These are phyloP conservation scores for Helicoverpa zea DNA, from an alignment of 1,140 invertebrate genomes.

Conservation along the genomic window DNA sequence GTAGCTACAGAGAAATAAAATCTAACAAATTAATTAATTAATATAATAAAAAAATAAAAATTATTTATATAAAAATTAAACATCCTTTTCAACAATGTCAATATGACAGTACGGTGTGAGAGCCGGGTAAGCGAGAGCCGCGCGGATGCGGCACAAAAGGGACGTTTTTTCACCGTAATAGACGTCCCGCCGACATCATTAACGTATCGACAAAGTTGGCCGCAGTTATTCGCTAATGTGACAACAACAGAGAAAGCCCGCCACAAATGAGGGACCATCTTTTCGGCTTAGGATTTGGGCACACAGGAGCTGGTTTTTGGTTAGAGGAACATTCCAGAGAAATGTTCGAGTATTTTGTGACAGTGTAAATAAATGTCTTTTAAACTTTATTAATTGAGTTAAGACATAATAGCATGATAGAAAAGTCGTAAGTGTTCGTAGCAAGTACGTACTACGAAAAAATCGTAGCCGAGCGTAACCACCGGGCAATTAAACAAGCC, in stretches of 20 bases:
- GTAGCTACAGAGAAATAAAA: no score
- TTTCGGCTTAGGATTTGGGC: conserved; percentile 71
- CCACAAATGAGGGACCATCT: conserved; percentile 82
- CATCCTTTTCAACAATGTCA: conserved; percentile 27
- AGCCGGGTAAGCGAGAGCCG: background rate
- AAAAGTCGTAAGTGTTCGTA: background rate
- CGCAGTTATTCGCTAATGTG: conserved; percentile 85
- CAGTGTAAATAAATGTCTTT: no score
- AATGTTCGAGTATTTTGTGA: background rate
- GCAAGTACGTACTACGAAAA: background rate
- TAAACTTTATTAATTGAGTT: no score
- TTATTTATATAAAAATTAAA: conserved; percentile 4
- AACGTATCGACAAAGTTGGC: conserved; percentile 81
- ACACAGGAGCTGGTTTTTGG: conserved; percentile 53
- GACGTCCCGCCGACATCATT: conserved; percentile 83
- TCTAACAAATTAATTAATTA: no score
- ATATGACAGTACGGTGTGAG: conserved; percentile 25
- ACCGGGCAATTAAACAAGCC: background rate
- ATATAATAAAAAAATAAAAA: no score
- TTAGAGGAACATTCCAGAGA: background rate
- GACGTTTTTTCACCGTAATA: conserved; percentile 75
- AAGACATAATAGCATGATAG: no score
- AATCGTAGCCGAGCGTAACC: background rate
- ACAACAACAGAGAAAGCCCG: conserved; percentile 83
- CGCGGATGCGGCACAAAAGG: conserved; percentile 68